phyloP scores from a whole-genome alignment of 2,888 invertebrate genomes.

The Eurytoma californica region DNA sequence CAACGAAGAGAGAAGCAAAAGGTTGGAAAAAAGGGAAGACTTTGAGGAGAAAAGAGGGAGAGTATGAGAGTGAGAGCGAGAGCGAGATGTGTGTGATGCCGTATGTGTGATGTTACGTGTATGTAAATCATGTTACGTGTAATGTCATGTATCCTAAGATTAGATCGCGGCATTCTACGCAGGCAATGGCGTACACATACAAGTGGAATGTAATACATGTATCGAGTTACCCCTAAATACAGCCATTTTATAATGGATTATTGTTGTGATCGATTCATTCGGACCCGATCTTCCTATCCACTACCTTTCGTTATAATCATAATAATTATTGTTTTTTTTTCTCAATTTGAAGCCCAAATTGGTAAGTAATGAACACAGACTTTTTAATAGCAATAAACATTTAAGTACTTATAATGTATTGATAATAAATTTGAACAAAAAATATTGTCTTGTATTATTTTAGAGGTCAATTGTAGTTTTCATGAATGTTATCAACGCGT shows the following conservation, averaged over 20 bases:
- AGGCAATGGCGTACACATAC: conserved; percentile 63
- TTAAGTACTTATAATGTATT: not conserved
- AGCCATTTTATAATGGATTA: conserved; percentile 74
- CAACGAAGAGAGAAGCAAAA: not conserved
- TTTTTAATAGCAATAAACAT: not conserved
- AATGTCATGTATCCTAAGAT: conserved; percentile 71
- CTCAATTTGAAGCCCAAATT: not conserved
- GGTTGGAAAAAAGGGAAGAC: conserved; percentile 27
- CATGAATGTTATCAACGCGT: too few relatives aligned
- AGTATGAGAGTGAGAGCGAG: conserved; percentile 45
- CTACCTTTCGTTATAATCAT: not conserved
- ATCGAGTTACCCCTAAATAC: conserved; percentile 73
- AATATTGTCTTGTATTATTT: too few relatives aligned
- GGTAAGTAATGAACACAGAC: not conserved
- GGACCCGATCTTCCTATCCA: not conserved
- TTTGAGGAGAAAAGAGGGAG: conserved; percentile 47
- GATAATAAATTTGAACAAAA: too few relatives aligned
- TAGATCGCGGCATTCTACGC: conserved; percentile 64
- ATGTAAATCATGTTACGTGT: conserved; percentile 72
- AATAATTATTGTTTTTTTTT: not conserved
- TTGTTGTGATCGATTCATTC: conserved; percentile 21
- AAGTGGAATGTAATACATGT: conserved; percentile 72
- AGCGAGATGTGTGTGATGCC: conserved; percentile 68
- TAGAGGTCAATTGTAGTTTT: too few relatives aligned
- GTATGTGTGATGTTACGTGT: conserved; percentile 73